These are phyloP conservation scores for Helleia helle DNA, from an alignment of 2,888 invertebrate genomes.

Conservation along the genomic window DNA sequence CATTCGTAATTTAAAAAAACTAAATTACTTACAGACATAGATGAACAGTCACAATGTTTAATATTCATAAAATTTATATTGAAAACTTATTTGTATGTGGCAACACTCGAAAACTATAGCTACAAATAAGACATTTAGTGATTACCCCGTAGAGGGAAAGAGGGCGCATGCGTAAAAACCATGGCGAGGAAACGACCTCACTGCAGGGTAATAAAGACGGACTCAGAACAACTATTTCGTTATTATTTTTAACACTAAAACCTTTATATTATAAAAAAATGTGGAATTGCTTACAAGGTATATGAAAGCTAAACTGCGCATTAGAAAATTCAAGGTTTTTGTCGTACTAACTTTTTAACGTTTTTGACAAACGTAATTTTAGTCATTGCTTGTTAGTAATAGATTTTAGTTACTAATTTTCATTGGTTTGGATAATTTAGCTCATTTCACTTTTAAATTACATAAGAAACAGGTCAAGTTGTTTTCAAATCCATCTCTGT, in stretches of 20 bases:
- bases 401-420: too few species aligned
- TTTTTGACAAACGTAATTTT: too few species aligned
- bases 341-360: too few species aligned
- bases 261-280: too few species aligned
- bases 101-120: conserved; percentile 20
- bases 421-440: neutral
- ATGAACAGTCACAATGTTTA: neutral
- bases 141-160: conserved; percentile 45
- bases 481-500: conserved; percentile 38
- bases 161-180: conserved; percentile 63
- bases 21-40: neutral
- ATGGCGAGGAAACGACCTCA: conserved; percentile 56
- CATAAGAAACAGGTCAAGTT: conserved; percentile 10
- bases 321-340: too few species aligned
- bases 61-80: neutral
- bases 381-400: too few species aligned
- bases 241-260: neutral
- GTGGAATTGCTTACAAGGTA: too few species aligned
- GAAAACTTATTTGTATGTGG: conserved; percentile 11
- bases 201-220: conserved; percentile 54
- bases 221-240: conserved; percentile 21
- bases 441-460: neutral
- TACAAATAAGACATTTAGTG: conserved; percentile 37
- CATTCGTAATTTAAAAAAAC: neutral
- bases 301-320: too few species aligned